These are phyloP conservation scores for Xanthia icteritia DNA, from an alignment of 2,888 invertebrate genomes.

Conservation along the genomic window DNA sequence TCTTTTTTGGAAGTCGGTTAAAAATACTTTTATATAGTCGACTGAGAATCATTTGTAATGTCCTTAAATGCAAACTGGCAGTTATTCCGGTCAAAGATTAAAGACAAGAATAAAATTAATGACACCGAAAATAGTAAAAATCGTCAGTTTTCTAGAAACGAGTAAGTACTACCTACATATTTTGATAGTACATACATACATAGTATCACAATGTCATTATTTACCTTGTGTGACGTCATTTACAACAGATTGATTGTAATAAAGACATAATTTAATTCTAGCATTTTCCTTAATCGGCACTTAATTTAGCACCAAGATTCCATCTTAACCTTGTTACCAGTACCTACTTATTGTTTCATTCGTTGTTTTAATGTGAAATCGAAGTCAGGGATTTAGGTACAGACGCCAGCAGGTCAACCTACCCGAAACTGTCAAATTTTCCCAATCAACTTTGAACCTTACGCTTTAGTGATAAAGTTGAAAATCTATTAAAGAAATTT, in stretches of 20 bases:
- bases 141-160: not conserved
- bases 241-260: not conserved
- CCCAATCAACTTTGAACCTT: no score
- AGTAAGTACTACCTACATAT: not conserved
- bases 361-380: not conserved
- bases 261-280: not conserved
- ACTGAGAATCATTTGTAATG: not conserved
- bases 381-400: not conserved
- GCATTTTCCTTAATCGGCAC: conserved; percentile 16
- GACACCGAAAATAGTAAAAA: not conserved
- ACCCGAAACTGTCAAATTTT: no score
- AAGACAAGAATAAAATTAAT: not conserved
- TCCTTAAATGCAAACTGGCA: not conserved
- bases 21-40: not conserved
- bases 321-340: not conserved
- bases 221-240: conserved; percentile 13
- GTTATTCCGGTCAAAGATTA: not conserved
- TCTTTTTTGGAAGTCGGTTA: no score
- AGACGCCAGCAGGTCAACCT: no score
- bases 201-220: not conserved
- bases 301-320: not conserved
- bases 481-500: no score
- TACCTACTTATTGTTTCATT: not conserved
- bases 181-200: not conserved
- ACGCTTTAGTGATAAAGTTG: no score